Percentiles rank a stretch among this genome's conserved stretches.
Conservation (phyloP, 2,888 invertebrate species). For the Sympetrum striolatum region DNA sequence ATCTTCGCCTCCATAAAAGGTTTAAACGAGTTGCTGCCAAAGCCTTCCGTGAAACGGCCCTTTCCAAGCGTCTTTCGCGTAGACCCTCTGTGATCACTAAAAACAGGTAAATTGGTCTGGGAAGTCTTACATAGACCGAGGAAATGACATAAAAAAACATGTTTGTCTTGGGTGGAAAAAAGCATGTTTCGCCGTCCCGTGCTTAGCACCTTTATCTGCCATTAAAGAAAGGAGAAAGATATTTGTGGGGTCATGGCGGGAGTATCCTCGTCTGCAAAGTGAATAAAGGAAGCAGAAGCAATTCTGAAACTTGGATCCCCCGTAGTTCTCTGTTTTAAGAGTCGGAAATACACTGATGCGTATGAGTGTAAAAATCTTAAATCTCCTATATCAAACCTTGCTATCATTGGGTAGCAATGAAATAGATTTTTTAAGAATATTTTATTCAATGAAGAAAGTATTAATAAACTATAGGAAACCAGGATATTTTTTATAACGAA, state of each 20-base stretch:
- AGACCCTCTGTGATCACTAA: background rate
- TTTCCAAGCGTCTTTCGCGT: background rate
- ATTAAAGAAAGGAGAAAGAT: background rate
- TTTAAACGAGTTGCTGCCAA: background rate
- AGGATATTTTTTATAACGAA: too few relatives aligned
- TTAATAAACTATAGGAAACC: too few relatives aligned
- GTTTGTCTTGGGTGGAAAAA: background rate
- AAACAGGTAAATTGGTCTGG: background rate
- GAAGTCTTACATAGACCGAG: background rate
- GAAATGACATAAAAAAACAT: background rate
- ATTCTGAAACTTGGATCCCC: background rate
- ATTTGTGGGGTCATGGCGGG: background rate
- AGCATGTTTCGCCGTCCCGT: background rate
- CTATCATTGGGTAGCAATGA: too few relatives aligned
- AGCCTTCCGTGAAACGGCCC: background rate
- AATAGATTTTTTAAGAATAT: too few relatives aligned
- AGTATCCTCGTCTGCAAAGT: background rate
- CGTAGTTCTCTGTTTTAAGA: background rate
- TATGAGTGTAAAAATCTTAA: too few relatives aligned
- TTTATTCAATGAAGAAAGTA: too few relatives aligned
- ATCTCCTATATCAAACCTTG: too few relatives aligned
- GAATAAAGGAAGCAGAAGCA: background rate
- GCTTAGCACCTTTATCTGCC: background rate
- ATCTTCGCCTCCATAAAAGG: background rate
- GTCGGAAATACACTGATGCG: too few relatives aligned